These are phyloP conservation scores for Phaethon lepturus DNA, from an alignment of 2,113 vertebrate species.

Conservation along the genomic window DNA sequence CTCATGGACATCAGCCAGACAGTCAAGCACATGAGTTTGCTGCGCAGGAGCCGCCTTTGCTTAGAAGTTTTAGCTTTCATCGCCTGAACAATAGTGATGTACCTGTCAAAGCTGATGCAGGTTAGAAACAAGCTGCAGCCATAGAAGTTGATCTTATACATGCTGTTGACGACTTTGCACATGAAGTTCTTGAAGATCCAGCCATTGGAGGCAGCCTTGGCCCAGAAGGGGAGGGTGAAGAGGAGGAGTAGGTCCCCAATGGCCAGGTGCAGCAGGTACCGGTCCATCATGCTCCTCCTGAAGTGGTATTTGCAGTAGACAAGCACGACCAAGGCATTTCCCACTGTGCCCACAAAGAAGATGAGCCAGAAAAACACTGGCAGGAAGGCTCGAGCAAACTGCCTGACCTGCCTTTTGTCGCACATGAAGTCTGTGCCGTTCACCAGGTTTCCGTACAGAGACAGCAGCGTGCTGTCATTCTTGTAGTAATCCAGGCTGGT, in stretches of 20 bases:
- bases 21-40: constrained; percentile 78
- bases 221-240: constrained; percentile 90
- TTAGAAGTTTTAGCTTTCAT: constrained; percentile 80
- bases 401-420: constrained; percentile 66
- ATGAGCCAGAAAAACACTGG: constrained; percentile 84
- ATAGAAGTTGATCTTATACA: constrained; percentile 92
- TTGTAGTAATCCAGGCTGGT: constrained; percentile 1
- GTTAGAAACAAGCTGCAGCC: constrained; percentile 88
- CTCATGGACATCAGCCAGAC: constrained; percentile 80
- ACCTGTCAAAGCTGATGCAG: constrained; percentile 90
- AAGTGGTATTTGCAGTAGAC: constrained; percentile 83
- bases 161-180: constrained; percentile 83
- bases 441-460: neutral
- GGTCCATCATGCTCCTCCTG: constrained; percentile 86
- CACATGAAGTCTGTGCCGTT: constrained; percentile 60
- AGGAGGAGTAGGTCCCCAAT: constrained; percentile 90
- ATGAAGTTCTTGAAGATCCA: constrained; percentile 81
- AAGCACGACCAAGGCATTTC: constrained; percentile 85
- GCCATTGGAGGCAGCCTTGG: constrained; percentile 70
- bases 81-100: constrained; percentile 84
- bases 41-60: constrained; percentile 77
- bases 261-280: constrained; percentile 87
- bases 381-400: constrained; percentile 78
- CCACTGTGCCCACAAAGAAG: constrained; percentile 81
- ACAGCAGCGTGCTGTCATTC: neutral